These are phyloP conservation scores for Pinna nobilis DNA, from an alignment of 1,140 invertebrate genomes.

Conservation along the genomic window DNA sequence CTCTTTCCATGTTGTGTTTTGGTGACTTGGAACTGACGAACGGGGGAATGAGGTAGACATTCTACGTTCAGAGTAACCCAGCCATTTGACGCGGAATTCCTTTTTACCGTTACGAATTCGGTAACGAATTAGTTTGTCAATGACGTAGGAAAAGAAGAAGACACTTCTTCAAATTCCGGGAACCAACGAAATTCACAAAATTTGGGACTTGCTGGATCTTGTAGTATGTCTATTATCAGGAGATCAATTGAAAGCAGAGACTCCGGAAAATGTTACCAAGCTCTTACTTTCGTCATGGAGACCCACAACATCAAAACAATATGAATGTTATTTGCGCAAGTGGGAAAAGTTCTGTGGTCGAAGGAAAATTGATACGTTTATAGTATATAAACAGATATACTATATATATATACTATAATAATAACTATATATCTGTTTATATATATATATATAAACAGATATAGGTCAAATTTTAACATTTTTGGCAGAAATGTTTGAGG, in stretches of 20 bases:
- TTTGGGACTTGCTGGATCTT: constrained; percentile 1
- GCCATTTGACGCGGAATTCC: not conserved
- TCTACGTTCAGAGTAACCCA: constrained; percentile 7
- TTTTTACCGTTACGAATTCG: not conserved
- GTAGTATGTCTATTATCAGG: constrained; percentile 6
- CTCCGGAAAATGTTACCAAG: not conserved
- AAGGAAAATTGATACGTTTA: constrained; percentile 23
- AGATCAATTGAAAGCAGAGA: not conserved
- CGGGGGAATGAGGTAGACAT: not conserved
- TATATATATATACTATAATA: too few relatives aligned
- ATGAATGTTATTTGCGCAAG: constrained; percentile 23
- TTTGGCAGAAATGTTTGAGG: constrained; percentile 28
- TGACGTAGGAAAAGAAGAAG: too few relatives aligned
- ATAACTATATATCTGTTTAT: too few relatives aligned
- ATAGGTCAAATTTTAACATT: constrained; percentile 14
- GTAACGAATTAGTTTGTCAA: not conserved
- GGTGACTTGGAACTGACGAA: constrained; percentile 13
- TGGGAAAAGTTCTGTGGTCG: constrained; percentile 20
- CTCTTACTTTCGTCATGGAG: not conserved
- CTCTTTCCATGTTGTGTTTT: constrained; percentile 26
- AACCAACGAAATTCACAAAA: not conserved
- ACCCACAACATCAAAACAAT: constrained; percentile 4
- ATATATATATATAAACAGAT: too few relatives aligned
- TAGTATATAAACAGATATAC: too few relatives aligned
- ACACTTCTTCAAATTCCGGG: not conserved